These are phyloP conservation scores for Adrianichthys oophorus DNA, from an alignment of 2,797 vertebrate species.

Conservation along the genomic window DNA sequence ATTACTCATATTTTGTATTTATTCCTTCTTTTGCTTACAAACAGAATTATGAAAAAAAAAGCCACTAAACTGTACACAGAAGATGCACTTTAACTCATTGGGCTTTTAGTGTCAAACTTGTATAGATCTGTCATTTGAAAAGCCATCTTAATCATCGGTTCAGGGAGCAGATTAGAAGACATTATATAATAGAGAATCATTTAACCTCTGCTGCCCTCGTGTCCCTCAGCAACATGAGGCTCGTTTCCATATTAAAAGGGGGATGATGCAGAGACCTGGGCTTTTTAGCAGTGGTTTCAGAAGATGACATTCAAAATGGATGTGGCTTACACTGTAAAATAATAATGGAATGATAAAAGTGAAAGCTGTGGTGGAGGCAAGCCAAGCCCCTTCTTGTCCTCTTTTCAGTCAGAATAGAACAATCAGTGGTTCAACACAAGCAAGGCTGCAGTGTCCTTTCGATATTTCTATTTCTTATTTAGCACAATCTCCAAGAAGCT, in stretches of 20 bases:
- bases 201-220: conserved; percentile 42
- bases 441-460: background rate
- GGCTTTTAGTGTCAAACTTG: background rate
- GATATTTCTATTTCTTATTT: too few relatives aligned
- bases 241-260: conserved; percentile 16
- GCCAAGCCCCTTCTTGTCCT: background rate
- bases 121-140: background rate
- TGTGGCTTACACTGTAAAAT: conserved; percentile 15
- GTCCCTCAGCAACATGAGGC: conserved; percentile 9
- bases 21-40: too few relatives aligned
- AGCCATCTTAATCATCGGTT: conserved; percentile 1
- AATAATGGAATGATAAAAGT: conserved; percentile 33
- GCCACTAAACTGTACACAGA: too few relatives aligned
- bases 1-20: too few relatives aligned
- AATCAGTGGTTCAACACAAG: background rate
- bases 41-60: too few relatives aligned
- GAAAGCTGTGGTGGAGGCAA: conserved; percentile 17
- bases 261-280: conserved; percentile 1
- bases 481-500: too few relatives aligned
- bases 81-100: too few relatives aligned
- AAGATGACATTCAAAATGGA: conserved; percentile 41
- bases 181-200: conserved; percentile 37
- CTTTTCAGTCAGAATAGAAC: background rate
- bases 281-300: conserved; percentile 22
- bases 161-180: conserved; percentile 14